Conservation (phyloP, 2,888 invertebrate species). For the Clitarchus hookeri region DNA sequence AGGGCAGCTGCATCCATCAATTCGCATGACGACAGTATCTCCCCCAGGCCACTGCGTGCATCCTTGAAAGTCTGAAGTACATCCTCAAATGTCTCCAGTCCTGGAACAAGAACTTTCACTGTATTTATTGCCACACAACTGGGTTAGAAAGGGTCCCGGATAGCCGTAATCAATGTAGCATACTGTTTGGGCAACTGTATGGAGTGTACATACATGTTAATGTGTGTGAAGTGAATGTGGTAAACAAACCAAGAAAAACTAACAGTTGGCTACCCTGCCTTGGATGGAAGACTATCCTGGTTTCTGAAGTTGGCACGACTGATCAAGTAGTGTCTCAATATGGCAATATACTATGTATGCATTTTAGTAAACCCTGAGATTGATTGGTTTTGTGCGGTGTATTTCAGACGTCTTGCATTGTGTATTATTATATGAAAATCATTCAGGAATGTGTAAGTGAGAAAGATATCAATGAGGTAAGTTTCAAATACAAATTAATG, state of each 20-base stretch:
- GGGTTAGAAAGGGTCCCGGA: too few relatives aligned
- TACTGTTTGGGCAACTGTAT: too few relatives aligned
- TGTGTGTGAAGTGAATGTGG: too few relatives aligned
- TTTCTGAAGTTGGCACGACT: too few relatives aligned
- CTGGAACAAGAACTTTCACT: conserved; percentile 55
- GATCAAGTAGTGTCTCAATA: too few relatives aligned
- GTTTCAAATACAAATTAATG: neutral
- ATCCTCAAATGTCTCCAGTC: conserved; percentile 76
- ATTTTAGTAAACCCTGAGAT: neutral
- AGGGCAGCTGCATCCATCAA: conserved; percentile 83
- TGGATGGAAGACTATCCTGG: too few relatives aligned
- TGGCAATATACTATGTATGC: neutral
- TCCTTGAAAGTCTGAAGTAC: conserved; percentile 74
- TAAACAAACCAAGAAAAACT: too few relatives aligned
- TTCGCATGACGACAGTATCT: conserved; percentile 95
- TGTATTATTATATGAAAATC: neutral
- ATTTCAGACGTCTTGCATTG: neutral
- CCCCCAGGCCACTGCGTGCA: conserved; percentile 78
- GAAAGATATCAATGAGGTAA: neutral
- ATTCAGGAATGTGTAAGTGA: neutral
- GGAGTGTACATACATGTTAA: too few relatives aligned
- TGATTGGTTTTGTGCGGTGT: too few relatives aligned
- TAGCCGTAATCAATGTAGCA: neutral
- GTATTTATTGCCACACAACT: neutral
- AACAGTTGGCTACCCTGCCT: too few relatives aligned